Evolutionary conservation across 2,797 vertebrate genomes (phyloP).

Genomic region (Danio tinwini): DNA sequence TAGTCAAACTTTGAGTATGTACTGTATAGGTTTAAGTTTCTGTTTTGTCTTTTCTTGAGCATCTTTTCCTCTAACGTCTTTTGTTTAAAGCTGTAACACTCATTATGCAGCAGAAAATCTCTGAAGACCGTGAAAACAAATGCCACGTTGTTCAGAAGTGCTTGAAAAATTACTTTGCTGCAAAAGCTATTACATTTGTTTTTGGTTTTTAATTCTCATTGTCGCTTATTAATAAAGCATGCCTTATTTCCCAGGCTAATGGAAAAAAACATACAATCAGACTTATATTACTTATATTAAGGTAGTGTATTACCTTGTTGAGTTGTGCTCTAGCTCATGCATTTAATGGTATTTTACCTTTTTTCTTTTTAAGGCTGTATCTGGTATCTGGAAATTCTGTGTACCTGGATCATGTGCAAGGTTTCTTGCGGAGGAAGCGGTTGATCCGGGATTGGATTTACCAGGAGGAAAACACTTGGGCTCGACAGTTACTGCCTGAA

Average conservation of each 20-base stretch:
- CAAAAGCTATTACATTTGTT: conserved; percentile 12
- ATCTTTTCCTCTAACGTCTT: neutral
- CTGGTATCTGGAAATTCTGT: conserved; percentile 61
- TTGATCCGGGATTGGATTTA: conserved; percentile 68
- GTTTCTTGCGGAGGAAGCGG: conserved; percentile 66
- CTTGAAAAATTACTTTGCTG: conserved; percentile 18
- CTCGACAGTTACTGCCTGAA: conserved; percentile 63
- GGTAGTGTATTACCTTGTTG: neutral
- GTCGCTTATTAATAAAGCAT: conserved; percentile 17
- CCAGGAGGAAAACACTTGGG: conserved; percentile 68
- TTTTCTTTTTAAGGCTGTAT: conserved; percentile 58
- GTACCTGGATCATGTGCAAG: conserved; percentile 65
- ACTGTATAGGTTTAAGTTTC: neutral
- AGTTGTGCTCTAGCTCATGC: neutral
- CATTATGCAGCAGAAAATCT: neutral
- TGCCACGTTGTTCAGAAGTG: conserved; percentile 14
- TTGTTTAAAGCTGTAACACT: neutral
- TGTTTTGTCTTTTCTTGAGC: neutral
- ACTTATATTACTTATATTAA: no score
- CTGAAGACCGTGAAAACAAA: neutral
- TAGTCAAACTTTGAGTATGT: neutral
- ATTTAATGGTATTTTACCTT: neutral
- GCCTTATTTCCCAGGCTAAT: neutral
- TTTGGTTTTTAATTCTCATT: neutral
- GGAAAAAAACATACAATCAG: neutral